Conservation (phyloP, 2,888 invertebrate species). For the Epirrhoe alternata region DNA sequence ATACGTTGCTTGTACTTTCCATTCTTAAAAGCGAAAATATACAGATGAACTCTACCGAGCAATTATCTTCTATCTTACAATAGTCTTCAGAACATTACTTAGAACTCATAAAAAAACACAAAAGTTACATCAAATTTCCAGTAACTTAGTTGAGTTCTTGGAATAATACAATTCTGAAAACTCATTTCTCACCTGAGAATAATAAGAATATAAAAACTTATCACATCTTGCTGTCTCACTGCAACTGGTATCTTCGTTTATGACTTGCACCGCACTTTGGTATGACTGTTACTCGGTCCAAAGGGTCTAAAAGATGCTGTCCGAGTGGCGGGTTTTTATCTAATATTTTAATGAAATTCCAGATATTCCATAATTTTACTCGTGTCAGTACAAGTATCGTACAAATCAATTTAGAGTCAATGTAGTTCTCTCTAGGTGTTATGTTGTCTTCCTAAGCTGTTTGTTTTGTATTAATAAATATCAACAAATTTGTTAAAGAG, state of each 20-base stretch:
- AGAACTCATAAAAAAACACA: conserved; percentile 31
- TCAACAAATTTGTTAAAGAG: too few species aligned
- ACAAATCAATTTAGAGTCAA: too few species aligned
- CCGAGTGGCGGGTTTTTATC: conserved; percentile 2
- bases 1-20: too few species aligned
- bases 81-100: background rate
- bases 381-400: too few species aligned
- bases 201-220: conserved; percentile 23
- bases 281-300: conserved; percentile 9
- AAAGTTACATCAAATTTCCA: conserved; percentile 30
- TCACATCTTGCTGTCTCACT: conserved; percentile 10
- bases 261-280: conserved; percentile 32
- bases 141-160: conserved; percentile 29
- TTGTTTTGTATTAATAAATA: too few species aligned
- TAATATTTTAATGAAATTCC: background rate
- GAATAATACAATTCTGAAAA: conserved; percentile 31
- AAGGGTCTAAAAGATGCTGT: conserved; percentile 9
- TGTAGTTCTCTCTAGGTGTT: too few species aligned
- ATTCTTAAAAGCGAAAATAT: too few species aligned
- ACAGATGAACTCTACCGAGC: too few species aligned
- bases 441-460: too few species aligned
- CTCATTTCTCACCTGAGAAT: conserved; percentile 33
- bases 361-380: too few species aligned
- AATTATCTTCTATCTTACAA: background rate
- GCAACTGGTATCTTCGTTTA: conserved; percentile 37